Base-by-base conservation (phyloP, 1,140 invertebrate species). In the Tenebrio molitor region DNA sequence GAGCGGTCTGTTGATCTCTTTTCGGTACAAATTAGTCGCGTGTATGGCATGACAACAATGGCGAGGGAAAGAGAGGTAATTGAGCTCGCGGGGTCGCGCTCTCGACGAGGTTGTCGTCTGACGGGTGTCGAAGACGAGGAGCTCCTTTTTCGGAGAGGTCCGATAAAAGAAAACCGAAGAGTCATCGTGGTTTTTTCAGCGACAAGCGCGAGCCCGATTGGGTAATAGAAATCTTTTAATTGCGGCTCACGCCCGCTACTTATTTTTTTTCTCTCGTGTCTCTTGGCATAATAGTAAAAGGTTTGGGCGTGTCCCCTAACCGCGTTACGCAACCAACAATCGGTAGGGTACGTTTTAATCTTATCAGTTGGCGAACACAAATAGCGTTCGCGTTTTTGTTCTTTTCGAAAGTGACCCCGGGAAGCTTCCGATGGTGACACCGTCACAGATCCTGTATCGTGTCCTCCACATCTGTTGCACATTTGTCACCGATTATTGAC, bases 1-100 rank as follows among this genome's bases (percentile, higher is more conserved):
- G 36, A 39, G 36, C 36, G 36, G 36, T 39, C n/a, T 39, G 36
- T 39, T 39, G n/a, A 39, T 39, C n/a, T 39, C 36, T 39, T 39
- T 39, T n/a, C n/a, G n/a, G 12, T 39, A 12, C 36, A 39, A 39
- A 39, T 39, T 39, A 12, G 4, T n/a, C 2, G 36, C n/a, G 36
- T 12, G 36, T 7, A 7, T 12, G n/a, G 5, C 6, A 39, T 39
- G 36, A 5, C 5, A 12, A 39, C n/a, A 12, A 12, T 12, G 36
- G 36, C 36, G 36, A 39, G 36, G 25, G 3, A 29, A 29, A 29
- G 8, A 29, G 8, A n/a, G n/a, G n/a, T n/a, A n/a, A n/a, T n/a
- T n/a, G n/a, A n/a, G n/a, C n/a, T n/a, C n/a, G n/a, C n/a, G n/a
- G n/a, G n/a, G n/a, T n/a, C n/a, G n/a, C n/a, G n/a, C n/a, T n/a